Evolutionary conservation across 2,113 vertebrate genomes (phyloP).

Genomic region (Brachypodius melanocephalos): DNA sequence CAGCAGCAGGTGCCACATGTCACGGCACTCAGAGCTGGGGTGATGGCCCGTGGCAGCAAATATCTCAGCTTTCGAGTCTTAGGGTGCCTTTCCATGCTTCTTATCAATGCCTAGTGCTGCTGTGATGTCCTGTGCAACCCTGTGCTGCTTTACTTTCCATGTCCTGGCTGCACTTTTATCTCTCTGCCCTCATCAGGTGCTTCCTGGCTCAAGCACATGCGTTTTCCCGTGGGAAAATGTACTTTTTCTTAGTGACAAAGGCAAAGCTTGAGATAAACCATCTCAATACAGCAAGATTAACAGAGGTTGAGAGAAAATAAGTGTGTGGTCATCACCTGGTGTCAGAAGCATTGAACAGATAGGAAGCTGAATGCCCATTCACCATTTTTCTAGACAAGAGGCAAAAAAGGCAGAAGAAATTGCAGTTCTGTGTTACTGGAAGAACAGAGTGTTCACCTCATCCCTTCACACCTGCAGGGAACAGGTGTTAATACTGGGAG

Average conservation of each 20-base stretch:
- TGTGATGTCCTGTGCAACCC: background rate
- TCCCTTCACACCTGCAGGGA: background rate
- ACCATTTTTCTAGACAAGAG: background rate
- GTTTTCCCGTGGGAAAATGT: background rate
- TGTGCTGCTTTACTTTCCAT: background rate
- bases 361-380: background rate
- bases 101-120: background rate
- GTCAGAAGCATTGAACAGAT: conserved; percentile 1
- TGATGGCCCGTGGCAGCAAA: background rate
- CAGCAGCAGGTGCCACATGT: background rate
- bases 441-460: background rate
- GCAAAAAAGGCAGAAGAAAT: background rate
- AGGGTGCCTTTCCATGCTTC: background rate
- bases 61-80: background rate
- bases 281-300: conserved; percentile 13
- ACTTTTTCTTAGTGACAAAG: conserved; percentile 10
- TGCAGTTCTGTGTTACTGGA: background rate
- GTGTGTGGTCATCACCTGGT: conserved; percentile 9
- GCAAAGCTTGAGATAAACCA: conserved; percentile 12
- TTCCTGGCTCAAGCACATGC: background rate
- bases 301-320: background rate
- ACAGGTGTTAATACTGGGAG: background rate
- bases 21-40: background rate
- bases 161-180: background rate
- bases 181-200: background rate